Evolutionary conservation across 2,797 vertebrate species (phyloP).

Genomic region (Falco cherrug): DNA sequence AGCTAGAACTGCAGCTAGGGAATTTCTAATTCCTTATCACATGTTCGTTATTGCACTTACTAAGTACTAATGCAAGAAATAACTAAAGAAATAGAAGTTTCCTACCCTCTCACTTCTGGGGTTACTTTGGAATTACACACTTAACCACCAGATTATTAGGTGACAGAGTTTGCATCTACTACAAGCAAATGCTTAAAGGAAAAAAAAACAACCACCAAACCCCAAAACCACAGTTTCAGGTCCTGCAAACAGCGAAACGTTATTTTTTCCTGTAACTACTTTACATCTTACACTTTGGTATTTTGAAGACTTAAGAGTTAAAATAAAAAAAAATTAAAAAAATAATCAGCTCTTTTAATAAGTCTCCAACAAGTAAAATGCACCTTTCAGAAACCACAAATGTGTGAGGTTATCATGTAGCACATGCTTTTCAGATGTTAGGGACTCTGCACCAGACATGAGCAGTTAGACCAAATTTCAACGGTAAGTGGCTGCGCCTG

Average conservation of each 20-base stretch:
- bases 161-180: background rate
- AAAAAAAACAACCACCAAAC: background rate
- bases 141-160: background rate
- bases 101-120: background rate
- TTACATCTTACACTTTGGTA: background rate
- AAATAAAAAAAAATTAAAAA: background rate
- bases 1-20: background rate
- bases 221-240: background rate
- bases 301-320: background rate
- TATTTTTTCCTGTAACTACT: background rate
- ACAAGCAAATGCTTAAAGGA: background rate
- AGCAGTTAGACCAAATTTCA: background rate
- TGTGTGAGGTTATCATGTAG: background rate
- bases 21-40: background rate
- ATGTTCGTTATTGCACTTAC: background rate
- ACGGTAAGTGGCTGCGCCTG: background rate
- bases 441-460: rapidly evolving
- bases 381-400: background rate
- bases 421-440: background rate
- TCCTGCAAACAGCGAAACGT: background rate
- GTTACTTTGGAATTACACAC: background rate
- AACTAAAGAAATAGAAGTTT: background rate
- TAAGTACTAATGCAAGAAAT: background rate
- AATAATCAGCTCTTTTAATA: background rate
- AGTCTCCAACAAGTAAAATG: background rate